Evolutionary conservation across 1,140 invertebrate species (phyloP), one percentile per base, ranked within the genome.

Genomic region (Stratiolaelaps scimitus): DNA sequence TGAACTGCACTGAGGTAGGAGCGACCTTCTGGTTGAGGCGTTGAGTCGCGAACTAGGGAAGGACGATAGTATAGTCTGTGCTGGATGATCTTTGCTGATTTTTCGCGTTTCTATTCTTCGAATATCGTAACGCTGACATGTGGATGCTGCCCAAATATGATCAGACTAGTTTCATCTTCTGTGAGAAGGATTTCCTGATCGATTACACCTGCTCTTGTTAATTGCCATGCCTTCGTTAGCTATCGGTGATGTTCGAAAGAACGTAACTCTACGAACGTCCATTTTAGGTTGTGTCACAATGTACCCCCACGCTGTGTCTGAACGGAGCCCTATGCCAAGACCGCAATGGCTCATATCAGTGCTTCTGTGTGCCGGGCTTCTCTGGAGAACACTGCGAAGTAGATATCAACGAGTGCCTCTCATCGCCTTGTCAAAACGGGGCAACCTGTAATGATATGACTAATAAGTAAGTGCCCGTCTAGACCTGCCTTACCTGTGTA

Each of bases 331-430:
- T 60, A 10, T 60, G 53, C 10, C 53, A 60, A 23, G 23, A 60
- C 10, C 26, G 26, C 15, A 34, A 60, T n/a, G 88, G 87, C 5
- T 83, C 84, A 45, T 90, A 87, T 75, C 81, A 89, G 71, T 91
- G 88, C 73, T 91, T 85, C 72, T 92, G 88, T 72, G 82, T 83
- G 68, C 87, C 88, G 26, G 86, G 91, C 43, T 90, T 83, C 75
- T 84, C 88, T 28, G 84, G 91, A 29, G 81, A 86, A 73, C 82
- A 84, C 69, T 91, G 89, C 73, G 82, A 88, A 71, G 79, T 87
- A 48, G 85, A 90, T 74, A 86, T 91, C 71, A 84, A 92, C 75
- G 89, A 92, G 74, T 92, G 89, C 73, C 80, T 89, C 4, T 88
- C 86, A 45, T 65, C 67, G 1, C 72, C 72, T 5, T 75, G 74